Percentiles rank a stretch among this genome's conserved stretches.
These are phyloP conservation scores for Xestia c-nigrum DNA, from an alignment of 2,888 invertebrate genomes.

Conservation along the genomic window DNA sequence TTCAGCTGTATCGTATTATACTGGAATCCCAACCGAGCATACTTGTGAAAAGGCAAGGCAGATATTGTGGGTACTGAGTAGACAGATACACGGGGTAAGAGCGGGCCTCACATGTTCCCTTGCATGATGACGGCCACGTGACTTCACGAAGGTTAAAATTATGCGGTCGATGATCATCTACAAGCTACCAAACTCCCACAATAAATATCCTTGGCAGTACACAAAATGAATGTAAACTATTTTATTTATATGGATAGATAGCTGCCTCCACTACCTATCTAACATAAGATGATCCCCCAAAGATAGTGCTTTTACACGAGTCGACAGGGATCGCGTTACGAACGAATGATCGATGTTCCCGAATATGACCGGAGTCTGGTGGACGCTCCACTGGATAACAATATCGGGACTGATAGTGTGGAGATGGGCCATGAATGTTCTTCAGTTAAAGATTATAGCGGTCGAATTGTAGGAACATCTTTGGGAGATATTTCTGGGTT, in stretches of 20 bases:
- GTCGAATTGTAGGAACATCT: neutral
- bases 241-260: neutral
- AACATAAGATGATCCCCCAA: constrained; percentile 57
- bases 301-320: constrained; percentile 64
- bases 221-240: neutral
- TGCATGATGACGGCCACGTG: neutral
- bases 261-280: constrained; percentile 30
- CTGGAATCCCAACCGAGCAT: no score
- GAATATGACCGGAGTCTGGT: constrained; percentile 41
- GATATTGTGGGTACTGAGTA: neutral
- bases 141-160: no score
- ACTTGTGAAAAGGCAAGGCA: no score
- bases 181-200: neutral
- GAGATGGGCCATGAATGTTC: constrained; percentile 6
- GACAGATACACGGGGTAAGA: no score
- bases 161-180: neutral
- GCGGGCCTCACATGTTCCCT: neutral
- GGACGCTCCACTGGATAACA: constrained; percentile 45
- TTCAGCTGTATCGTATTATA: no score
- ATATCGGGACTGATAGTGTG: constrained; percentile 24
- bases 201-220: neutral
- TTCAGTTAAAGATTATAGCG: constrained; percentile 1
- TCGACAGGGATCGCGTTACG: constrained; percentile 63
- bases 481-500: neutral
- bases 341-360: constrained; percentile 67